A percentile compares a stretch with the other conserved stretches of the same genome.
These are phyloP conservation scores for Strix aluco DNA, from an alignment of 2,113 vertebrate genomes.

Conservation along the genomic window DNA sequence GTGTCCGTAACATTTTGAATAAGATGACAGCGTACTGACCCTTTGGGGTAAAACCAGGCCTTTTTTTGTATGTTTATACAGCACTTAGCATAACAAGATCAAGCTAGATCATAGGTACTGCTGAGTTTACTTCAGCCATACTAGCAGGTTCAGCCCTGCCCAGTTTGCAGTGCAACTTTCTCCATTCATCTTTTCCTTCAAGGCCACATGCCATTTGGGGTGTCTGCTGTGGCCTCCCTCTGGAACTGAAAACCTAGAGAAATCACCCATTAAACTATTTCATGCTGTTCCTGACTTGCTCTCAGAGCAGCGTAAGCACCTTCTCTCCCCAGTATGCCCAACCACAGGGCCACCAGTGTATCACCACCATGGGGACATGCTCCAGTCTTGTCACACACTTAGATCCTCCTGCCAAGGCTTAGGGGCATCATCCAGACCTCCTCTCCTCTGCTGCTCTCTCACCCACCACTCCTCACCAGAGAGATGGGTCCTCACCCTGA, in stretches of 20 bases:
- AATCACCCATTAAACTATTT: background rate
- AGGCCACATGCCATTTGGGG: rapidly evolving
- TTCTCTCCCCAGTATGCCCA: background rate
- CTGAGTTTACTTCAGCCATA: background rate
- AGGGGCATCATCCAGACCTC: background rate
- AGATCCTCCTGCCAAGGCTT: background rate
- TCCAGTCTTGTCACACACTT: background rate
- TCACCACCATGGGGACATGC: background rate
- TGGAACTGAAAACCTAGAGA: background rate
- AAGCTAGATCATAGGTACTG: background rate
- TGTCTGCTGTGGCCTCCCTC: background rate
- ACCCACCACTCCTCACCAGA: background rate
- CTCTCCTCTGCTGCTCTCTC: background rate
- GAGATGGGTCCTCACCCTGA: background rate
- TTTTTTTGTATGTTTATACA: background rate
- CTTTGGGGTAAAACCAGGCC: background rate
- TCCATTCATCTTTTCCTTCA: background rate
- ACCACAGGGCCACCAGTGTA: no score
- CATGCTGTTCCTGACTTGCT: background rate
- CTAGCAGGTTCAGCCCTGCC: background rate
- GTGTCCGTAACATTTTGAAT: background rate
- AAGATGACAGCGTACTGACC: background rate
- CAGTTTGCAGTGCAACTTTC: background rate
- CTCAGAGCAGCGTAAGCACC: background rate
- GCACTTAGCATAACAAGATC: background rate